These are phyloP conservation scores for Muntiacus reevesi DNA, from an alignment of 2,113 vertebrate species.

Conservation along the genomic window DNA sequence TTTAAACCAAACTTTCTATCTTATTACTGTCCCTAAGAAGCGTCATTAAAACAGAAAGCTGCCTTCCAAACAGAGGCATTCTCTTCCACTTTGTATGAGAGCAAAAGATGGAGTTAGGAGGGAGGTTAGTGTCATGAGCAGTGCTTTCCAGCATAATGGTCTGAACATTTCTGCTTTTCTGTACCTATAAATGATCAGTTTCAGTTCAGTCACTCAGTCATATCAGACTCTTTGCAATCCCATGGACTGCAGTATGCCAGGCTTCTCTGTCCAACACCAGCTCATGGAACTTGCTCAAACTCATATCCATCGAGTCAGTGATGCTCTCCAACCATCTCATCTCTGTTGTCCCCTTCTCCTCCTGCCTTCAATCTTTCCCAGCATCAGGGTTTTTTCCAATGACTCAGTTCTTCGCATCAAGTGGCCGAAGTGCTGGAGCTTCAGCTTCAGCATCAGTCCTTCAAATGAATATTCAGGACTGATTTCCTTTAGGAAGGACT, in stretches of 20 bases:
- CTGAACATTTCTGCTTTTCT: not conserved
- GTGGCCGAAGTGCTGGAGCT: not conserved
- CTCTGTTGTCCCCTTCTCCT: not conserved
- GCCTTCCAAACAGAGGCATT: not conserved
- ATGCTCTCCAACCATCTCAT: not conserved
- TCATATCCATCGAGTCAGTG: not conserved
- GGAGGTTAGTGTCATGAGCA: not conserved
- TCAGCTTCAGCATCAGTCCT: not conserved
- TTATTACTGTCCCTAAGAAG: not conserved
- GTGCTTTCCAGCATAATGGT: not conserved
- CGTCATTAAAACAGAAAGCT: not conserved
- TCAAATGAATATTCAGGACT: not conserved
- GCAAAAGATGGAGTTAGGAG: not conserved
- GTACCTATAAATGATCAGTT: not conserved
- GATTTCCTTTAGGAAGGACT: not conserved
- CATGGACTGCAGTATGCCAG: not conserved
- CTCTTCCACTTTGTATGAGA: not conserved
- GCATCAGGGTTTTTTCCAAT: not conserved
- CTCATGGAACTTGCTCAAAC: not conserved
- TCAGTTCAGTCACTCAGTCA: not conserved
- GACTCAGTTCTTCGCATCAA: not conserved
- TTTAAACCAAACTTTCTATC: not conserved
- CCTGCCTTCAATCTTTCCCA: not conserved
- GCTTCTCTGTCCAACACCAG: not conserved
- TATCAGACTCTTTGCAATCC: not conserved